phyloP scores from a whole-genome alignment of 1,140 invertebrate species.

The Euwallacea fornicatus region DNA sequence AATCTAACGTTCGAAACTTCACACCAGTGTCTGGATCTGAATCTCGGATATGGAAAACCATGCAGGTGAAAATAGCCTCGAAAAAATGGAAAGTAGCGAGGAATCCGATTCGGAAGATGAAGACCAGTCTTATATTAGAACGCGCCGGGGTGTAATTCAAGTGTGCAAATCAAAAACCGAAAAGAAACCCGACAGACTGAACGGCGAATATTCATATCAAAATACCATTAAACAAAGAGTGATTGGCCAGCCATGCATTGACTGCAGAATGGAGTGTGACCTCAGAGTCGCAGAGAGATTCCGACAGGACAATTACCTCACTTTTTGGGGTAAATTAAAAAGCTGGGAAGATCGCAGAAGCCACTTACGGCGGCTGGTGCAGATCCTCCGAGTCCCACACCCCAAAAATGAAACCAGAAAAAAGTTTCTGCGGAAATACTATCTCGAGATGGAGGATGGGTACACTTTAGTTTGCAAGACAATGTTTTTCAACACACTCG shows the following conservation, averaged over 20 bases:
- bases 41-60: no score
- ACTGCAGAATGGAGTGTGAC: slow-evolving; percentile 30
- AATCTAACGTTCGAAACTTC: no score
- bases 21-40: no score
- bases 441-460: slow-evolving; percentile 26
- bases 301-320: slow-evolving; percentile 24
- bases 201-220: slow-evolving; percentile 29
- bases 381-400: slow-evolving; percentile 19
- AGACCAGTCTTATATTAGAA: slow-evolving; percentile 18
- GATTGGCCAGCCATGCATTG: slow-evolving; percentile 27
- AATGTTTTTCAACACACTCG: slow-evolving; percentile 32
- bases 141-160: slow-evolving; percentile 20
- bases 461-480: slow-evolving; percentile 28
- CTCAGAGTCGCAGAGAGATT: slow-evolving; percentile 21
- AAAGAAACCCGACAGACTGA: slow-evolving; percentile 23
- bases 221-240: slow-evolving; percentile 31
- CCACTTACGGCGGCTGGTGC: slow-evolving; percentile 19
- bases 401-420: slow-evolving; percentile 26
- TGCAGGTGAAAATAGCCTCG: not conserved
- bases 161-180: not conserved
- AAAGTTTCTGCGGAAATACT: slow-evolving; percentile 33
- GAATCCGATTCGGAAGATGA: slow-evolving; percentile 16
- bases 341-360: slow-evolving; percentile 25
- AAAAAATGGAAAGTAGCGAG: slow-evolving; percentile 16
- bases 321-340: slow-evolving; percentile 33